A percentile compares a stretch with the other conserved stretches of the same genome.
phyloP scores from a whole-genome alignment of 2,888 invertebrate genomes.

The Osmoderma eremita region DNA sequence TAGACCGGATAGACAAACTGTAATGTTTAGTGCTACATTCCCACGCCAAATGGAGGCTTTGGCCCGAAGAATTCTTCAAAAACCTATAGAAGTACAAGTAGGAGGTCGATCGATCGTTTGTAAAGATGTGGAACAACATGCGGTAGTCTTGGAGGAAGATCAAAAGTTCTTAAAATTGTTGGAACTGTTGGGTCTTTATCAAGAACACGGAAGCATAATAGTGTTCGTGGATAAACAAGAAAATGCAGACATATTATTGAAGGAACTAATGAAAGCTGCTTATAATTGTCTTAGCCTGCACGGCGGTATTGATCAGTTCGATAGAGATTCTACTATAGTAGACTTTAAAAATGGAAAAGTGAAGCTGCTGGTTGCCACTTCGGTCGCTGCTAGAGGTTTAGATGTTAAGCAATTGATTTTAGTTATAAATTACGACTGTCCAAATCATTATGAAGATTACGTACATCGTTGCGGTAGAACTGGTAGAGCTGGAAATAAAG shows the following conservation, averaged over 20 bases:
- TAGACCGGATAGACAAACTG: constrained; percentile 95
- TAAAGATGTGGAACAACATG: constrained; percentile 96
- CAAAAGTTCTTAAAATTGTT: constrained; percentile 97
- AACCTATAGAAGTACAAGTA: constrained; percentile 97
- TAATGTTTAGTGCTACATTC: constrained; percentile 99
- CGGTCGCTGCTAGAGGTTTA: constrained; percentile 97
- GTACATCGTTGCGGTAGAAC: constrained; percentile 96
- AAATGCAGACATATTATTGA: constrained; percentile 91
- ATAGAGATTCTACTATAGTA: constrained; percentile 95
- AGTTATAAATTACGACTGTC: constrained; percentile 98
- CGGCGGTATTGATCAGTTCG: constrained; percentile 99
- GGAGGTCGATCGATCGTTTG: constrained; percentile 97
- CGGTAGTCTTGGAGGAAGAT: constrained; percentile 93
- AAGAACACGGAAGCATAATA: constrained; percentile 91
- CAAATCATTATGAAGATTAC: constrained; percentile 99
- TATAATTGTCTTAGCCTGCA: constrained; percentile 98
- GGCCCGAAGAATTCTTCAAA: constrained; percentile 90
- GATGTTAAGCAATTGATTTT: constrained; percentile 98
- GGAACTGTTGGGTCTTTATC: constrained; percentile 95
- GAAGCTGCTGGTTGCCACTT: constrained; percentile 94
- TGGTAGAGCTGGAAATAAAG: constrained; percentile 94
- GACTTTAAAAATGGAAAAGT: constrained; percentile 91
- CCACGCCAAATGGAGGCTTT: constrained; percentile 99
- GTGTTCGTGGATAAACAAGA: constrained; percentile 99
- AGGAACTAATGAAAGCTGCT: constrained; percentile 95